Base-by-base conservation (phyloP, 2,888 invertebrate genomes). In the Petrophora chlorosata region DNA sequence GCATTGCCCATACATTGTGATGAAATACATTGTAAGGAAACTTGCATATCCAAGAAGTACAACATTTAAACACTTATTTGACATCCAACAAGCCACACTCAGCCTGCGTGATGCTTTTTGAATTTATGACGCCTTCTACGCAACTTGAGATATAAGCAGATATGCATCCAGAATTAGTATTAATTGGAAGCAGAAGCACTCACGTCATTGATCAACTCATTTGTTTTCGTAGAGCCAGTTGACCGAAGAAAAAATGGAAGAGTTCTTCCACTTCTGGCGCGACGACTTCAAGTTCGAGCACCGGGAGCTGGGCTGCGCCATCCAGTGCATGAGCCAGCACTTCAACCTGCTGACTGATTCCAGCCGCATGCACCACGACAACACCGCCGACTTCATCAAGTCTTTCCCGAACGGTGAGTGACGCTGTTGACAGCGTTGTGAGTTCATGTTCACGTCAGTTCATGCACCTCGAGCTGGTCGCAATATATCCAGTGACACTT, bases 221-320 rank as follows among this genome's bases (percentile, higher is more conserved):
- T 19, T 19, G 22, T 19, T 22, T 17, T 3, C 16, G 4, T 65
- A 89, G 88, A 84, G 80, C 32, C 72, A 81, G 16, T 72, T 90
- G 25, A 73, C 81, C 0, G 81, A 83, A 36, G 87, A 85, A 49
- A 78, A 80, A 67, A 87, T 90, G 89, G 89, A 87, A 48, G 81
- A 88, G 70, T 90, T 90, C 78, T 87, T 83, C 65, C 86, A 89
- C 74, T 85, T 87, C 76, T 89, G 89, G 89, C 63, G 77, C 57
- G 84, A 87, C 0, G 86, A 86, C 72, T 90, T 88, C 76, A 76
- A 77, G 66, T 87, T 89, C 69, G 82, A 83, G 61, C 75, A 79
- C 59, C 87, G 86, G 44, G 88, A 84, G 75, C 65, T 90, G 59
- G 89, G 89, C 67, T 90, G 89, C 73, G 89, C 89, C 49, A 69